Conservation (phyloP, 1,140 invertebrate genomes). For the Batillaria attramentaria region DNA sequence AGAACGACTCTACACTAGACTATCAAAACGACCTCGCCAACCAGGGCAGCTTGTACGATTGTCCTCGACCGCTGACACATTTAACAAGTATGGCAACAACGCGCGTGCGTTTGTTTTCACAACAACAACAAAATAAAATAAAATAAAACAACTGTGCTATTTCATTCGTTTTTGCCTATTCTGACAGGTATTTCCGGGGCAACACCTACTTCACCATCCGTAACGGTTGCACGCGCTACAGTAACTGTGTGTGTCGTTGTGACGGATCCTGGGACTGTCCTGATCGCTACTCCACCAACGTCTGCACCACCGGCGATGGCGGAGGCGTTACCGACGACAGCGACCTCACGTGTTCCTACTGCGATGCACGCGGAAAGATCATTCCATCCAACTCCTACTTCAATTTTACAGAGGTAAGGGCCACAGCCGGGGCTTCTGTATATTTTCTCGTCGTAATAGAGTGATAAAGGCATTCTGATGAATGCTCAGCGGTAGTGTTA, state of each 20-base stretch:
- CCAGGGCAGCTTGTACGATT: too few species aligned
- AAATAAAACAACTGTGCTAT: too few species aligned
- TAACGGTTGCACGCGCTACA: conserved; percentile 42
- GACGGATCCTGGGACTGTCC: conserved; percentile 35
- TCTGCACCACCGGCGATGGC: conserved; percentile 23
- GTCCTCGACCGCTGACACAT: too few species aligned
- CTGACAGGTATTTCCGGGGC: conserved; percentile 32
- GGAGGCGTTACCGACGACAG: conserved; percentile 29
- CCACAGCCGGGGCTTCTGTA: conserved; percentile 12
- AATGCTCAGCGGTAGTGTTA: too few species aligned
- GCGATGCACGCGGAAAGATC: conserved; percentile 39
- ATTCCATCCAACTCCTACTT: conserved; percentile 35
- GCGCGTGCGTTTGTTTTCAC: too few species aligned
- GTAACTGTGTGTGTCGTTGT: conserved; percentile 31
- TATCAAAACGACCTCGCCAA: too few species aligned
- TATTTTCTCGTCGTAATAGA: too few species aligned
- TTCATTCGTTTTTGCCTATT: too few species aligned
- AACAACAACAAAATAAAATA: too few species aligned
- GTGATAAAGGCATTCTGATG: too few species aligned
- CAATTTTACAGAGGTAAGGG: conserved; percentile 35
- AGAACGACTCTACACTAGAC: too few species aligned
- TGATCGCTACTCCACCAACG: conserved; percentile 10
- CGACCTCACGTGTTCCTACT: conserved; percentile 41
- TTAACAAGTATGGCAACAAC: too few species aligned
- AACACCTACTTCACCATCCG: conserved; percentile 39